Evolutionary conservation across 1,140 invertebrate species (phyloP), one percentile per base, ranked within the genome.

Genomic region (Samia ricini): DNA sequence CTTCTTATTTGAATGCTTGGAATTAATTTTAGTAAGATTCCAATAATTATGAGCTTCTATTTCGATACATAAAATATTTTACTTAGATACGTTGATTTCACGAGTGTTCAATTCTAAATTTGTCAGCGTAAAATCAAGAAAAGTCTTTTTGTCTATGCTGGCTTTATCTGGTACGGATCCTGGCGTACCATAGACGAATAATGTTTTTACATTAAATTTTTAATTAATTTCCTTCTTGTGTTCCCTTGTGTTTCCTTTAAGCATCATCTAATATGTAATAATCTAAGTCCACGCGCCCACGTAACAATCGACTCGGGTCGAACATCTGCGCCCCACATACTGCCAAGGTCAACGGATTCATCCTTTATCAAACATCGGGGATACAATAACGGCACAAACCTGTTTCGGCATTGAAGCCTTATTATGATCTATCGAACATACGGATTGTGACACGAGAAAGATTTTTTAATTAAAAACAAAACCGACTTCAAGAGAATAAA

Each of bases 241-340:
- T 42, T 42, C n/a, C n/a, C n/a, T n/a, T n/a, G n/a, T n/a, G n/a
- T n/a, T 42, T 42, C 4, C 5, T 12, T 42, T 12, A 15, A 42
- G 15, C 10, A 42, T 42, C 33, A 26, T 26, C 26, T 26, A 26
- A 26, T 42, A 42, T 4, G 21, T 22, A 52, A 52, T 20, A 52
- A 52, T 10, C 36, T 24, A 49, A 65, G 51, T 69, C 63, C 62
- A 65, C 24, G 61, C 75, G 66, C 66, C 68, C 59, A 73, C 63
- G 50, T 60, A 64, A 71, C 66, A 74, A 68, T 68, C 59, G 64
- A 49, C 23, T 61, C 50, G 61, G 61, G 68, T 56, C 63, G 65
- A 69, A 76, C 78, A 83, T 83, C 77, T 80, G 78, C 69, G 82
- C 63, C 79, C 80, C 71, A 79, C 68, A 78, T 78, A 74, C 65